Evolutionary conservation across 2,888 invertebrate species (phyloP).

Genomic region (Pristionchus exspectatus): DNA sequence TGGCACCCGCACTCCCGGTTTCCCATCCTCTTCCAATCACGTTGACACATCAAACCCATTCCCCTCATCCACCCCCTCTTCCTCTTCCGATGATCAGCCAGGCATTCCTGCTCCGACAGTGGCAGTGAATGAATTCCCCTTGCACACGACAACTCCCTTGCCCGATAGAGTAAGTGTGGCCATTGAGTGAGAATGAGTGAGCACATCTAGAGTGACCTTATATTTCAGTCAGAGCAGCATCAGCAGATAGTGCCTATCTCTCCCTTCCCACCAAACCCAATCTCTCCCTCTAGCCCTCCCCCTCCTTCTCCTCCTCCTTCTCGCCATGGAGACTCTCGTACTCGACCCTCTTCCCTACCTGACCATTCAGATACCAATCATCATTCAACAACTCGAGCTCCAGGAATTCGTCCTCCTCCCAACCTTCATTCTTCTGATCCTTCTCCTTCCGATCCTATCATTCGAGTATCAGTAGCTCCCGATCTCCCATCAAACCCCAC

Average conservation of each 20-base stretch:
- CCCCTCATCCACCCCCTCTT: neutral
- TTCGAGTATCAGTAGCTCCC: neutral
- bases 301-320: neutral
- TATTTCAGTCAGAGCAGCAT: neutral
- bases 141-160: neutral
- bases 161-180: neutral
- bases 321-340: neutral
- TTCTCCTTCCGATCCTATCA: neutral
- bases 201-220: neutral
- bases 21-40: neutral
- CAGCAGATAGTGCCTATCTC: neutral
- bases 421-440: neutral
- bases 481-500: conserved; percentile 6
- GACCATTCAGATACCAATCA: neutral
- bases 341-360: neutral
- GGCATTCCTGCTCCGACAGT: neutral
- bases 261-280: conserved; percentile 2
- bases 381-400: neutral
- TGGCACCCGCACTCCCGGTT: neutral
- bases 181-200: neutral
- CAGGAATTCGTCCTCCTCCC: conserved; percentile 19
- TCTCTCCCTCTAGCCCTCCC: neutral
- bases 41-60: neutral
- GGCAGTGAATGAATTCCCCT: neutral
- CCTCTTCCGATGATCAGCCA: neutral